A percentile compares a stretch with the other conserved stretches of the same genome.
phyloP scores from a whole-genome alignment of 2,888 invertebrate species.

The Cerastoderma edule region DNA sequence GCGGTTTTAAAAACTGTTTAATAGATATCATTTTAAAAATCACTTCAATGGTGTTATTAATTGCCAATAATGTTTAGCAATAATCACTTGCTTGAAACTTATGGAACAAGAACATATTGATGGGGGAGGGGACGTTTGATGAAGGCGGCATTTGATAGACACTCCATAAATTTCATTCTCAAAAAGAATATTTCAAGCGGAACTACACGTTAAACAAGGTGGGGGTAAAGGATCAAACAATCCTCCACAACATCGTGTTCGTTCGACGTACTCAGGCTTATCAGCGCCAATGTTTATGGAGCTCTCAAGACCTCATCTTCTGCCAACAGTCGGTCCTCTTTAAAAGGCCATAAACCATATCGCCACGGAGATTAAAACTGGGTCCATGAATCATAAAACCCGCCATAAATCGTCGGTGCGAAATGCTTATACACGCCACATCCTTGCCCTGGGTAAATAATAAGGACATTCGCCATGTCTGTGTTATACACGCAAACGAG shows the following conservation, averaged over 20 bases:
- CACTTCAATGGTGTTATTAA: no score
- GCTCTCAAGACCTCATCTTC: constrained; percentile 15
- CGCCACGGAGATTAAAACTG: constrained; percentile 30
- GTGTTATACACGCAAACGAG: background rate
- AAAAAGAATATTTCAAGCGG: no score
- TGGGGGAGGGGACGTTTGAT: no score
- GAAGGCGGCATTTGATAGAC: no score
- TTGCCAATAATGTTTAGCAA: no score
- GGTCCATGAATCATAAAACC: constrained; percentile 43
- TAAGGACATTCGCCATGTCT: background rate
- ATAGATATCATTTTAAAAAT: no score
- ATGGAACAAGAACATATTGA: no score
- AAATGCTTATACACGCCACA: constrained; percentile 18
- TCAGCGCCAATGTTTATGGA: constrained; percentile 18
- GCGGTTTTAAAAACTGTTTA: no score
- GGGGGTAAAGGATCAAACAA: background rate
- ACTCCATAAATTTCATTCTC: no score
- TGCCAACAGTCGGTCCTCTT: constrained; percentile 35
- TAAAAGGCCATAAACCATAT: constrained; percentile 56
- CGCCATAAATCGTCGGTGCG: constrained; percentile 41
- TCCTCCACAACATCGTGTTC: background rate
- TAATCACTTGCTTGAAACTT: no score
- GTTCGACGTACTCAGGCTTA: constrained; percentile 2
- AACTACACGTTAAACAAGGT: no score
- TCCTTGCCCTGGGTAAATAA: background rate